Conservation (phyloP, 2,113 vertebrate species). For the Pavo muticus region DNA sequence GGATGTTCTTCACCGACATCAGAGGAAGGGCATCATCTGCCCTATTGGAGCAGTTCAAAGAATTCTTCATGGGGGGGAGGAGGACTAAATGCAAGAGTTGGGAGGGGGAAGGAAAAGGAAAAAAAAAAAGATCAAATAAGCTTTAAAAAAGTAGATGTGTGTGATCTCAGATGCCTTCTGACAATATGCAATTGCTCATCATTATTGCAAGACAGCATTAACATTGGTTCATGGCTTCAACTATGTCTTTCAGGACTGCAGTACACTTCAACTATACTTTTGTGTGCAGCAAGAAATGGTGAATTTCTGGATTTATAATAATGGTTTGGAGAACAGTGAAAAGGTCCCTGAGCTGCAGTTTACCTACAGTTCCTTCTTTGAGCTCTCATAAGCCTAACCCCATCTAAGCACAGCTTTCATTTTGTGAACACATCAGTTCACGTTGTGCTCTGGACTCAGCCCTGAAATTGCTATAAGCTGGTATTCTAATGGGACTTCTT, state of each 20-base stretch:
- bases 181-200: constrained; percentile 18
- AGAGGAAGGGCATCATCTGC: not conserved
- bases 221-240: not conserved
- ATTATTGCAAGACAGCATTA: constrained; percentile 11
- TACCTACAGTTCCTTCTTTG: not conserved
- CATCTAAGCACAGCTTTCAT: not conserved
- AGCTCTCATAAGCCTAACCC: not conserved
- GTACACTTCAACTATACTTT: not conserved
- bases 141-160: not conserved
- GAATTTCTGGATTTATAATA: not conserved
- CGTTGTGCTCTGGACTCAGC: not conserved
- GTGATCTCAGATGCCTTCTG: constrained; percentile 15
- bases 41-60: constrained; percentile 26
- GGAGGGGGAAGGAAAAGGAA: not conserved
- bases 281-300: accelerated
- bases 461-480: not conserved
- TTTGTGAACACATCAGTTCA: not conserved
- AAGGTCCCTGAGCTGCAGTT: not conserved
- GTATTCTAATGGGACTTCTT: not conserved
- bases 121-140: constrained; percentile 28
- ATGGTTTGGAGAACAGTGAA: not conserved
- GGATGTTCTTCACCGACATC: constrained; percentile 8
- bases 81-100: not conserved
- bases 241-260: not conserved
- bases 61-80: not conserved